Evolutionary conservation across 2,113 vertebrate genomes (phyloP).

Genomic region (Poeciliopsis retropinna): DNA sequence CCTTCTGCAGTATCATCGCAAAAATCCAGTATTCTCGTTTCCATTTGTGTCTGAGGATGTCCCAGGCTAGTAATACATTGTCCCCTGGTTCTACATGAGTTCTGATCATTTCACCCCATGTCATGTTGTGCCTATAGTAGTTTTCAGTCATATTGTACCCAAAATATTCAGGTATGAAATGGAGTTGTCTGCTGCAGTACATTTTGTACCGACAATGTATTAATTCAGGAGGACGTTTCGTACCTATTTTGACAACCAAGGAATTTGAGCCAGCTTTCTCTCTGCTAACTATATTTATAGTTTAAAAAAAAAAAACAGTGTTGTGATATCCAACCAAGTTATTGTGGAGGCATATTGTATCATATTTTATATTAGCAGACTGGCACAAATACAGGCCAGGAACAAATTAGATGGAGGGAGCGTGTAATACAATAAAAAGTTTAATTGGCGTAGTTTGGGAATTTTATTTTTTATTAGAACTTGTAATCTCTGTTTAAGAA

Average conservation of each 20-base stretch:
- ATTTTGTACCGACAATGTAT: neutral
- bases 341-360: neutral
- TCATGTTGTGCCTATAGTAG: neutral
- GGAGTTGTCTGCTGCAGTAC: neutral
- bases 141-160: neutral
- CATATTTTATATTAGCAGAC: neutral
- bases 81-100: too few species aligned
- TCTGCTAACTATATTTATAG: too few species aligned
- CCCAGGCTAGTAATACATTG: too few species aligned
- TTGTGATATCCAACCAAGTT: too few species aligned
- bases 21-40: too few species aligned
- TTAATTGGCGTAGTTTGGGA: too few species aligned
- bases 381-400: neutral
- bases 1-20: too few species aligned
- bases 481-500: constrained; percentile 58
- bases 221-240: neutral
- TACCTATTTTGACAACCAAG: neutral
- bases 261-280: neutral
- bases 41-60: too few species aligned
- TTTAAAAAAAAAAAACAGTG: too few species aligned
- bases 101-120: neutral
- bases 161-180: neutral
- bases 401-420: neutral
- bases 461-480: constrained; percentile 44
- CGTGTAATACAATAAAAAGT: neutral